Base-by-base conservation (phyloP, 53 echinoderm and acorn worm genomes). In the Actinopyga echinites region DNA sequence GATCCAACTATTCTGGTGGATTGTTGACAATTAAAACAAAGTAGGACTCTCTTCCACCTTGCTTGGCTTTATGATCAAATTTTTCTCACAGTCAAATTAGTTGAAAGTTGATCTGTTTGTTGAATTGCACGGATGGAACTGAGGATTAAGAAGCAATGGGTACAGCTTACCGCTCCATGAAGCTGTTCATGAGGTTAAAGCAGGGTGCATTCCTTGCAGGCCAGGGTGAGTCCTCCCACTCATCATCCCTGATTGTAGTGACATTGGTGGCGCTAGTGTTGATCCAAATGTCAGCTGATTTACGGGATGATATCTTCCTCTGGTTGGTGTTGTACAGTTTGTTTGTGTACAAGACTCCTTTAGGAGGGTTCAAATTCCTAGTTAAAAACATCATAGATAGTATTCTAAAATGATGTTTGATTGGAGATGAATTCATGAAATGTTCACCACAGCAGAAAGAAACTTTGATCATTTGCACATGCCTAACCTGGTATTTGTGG, bases 211-310 rank as follows among this genome's bases (percentile, higher is more conserved):
- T 96, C 56, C 96, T 87, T 6, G 93, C 87, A 34, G 96, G 96
- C 96, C 96, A 93, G 6, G 88, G 96, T 2, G 92, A 93, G 55
- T 96, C 96, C 13, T 90, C 92, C 96, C 96, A 96, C 44, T 96
- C 96, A 45, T 96, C 92, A 22, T 96, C 96, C 33, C 87, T 85
- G 73, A 93, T 90, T 3, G 87, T 73, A 1, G 83, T 83, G 0
- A 88, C 74, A 25, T 90, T 84, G 22, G 83, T 45, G 25, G 86
- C 84, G 25, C 86, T 88, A 5, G 91, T 82, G 28, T 91, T 88
- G 20, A 87, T 44, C 91, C 91, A 89, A 42, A 92, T 86, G 52
- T 90, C 97, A 35, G 90, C 73, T 36, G 89, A 80, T 20, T 81
- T 66, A 20, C 91, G 56, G 56, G 85, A 40, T 1, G 84, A 63